Evolutionary conservation across 1,140 invertebrate species (phyloP), one percentile per base, ranked within the genome.

Genomic region (Cheumatopsyche charites): DNA sequence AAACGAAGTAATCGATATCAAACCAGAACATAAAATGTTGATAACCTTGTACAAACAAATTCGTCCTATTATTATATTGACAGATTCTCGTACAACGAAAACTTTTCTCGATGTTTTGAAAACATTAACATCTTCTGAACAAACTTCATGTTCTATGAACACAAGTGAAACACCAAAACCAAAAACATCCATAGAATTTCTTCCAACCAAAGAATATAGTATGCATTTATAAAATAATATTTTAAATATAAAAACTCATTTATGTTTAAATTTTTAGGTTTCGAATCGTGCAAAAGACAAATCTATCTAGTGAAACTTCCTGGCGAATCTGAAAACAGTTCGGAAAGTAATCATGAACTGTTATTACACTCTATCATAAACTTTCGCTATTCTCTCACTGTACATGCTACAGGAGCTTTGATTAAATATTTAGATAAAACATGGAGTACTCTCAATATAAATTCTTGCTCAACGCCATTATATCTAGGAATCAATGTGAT

Each of bases 351-450:
- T 67, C 85, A 88, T 45, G 78, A 84, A 0, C 78, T 88, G 11
- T 92, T 89, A 78, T 80, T 94, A 0, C 87, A 89, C 45, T 90
- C 90, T 0, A 78, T 90, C 0, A 77, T 94, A 0, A 88, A 92
- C 79, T 90, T 92, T 77, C 85, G 87, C 45, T 88, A 87, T 70
- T 80, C 82, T 1, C 81, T 86, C n/a, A 89, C 88, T 79, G 85
- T 94, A 0, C 86, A 91, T 78, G 88, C 92, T 1, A 79, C 90
- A 13, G 92, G 92, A n/a, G 87, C 89, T 0, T 81, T 94, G 49
- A 78, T 94, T 17, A 88, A 88, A 78, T 93, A 89, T 78, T 74
- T 94, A 58, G 91, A 94, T 73, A 89, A 87, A 63, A 88, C 88
- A 77, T 89, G 89, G 84, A 83, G 86, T 78, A 79, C 84, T 29